A percentile compares a stretch with the other conserved stretches of the same genome.
phyloP scores from a whole-genome alignment of 2,797 vertebrate species.

The Lepus oiostolus region DNA sequence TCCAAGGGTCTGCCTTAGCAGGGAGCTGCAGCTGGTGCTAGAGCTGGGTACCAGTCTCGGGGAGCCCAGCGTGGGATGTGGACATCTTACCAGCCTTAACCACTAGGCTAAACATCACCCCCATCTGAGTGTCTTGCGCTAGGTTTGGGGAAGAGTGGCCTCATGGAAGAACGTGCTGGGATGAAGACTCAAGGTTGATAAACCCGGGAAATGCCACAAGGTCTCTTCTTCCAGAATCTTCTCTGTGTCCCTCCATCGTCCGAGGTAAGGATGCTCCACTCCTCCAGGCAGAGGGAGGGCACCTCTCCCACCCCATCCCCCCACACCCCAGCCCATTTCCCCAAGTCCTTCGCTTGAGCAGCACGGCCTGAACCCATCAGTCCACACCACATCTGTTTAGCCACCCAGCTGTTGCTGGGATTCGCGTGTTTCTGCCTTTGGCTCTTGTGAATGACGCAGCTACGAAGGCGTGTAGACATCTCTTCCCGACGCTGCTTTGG shows the following conservation, averaged over 20 bases:
- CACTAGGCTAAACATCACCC: not conserved
- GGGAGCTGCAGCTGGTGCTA: too few relatives aligned
- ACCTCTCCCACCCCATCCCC: not conserved
- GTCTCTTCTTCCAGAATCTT: not conserved
- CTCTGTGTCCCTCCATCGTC: not conserved
- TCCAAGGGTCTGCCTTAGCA: too few relatives aligned
- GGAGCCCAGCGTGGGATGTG: too few relatives aligned
- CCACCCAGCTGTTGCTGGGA: not conserved
- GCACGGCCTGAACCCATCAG: not conserved
- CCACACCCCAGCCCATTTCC: not conserved
- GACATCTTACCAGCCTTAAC: too few relatives aligned
- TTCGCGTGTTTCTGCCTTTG: not conserved
- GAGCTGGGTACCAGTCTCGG: too few relatives aligned
- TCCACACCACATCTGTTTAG: too few relatives aligned
- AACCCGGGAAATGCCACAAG: not conserved
- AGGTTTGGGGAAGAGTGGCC: not conserved
- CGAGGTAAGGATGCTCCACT: not conserved
- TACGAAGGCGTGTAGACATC: rapidly evolving
- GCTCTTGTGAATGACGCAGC: not conserved
- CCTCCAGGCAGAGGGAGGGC: not conserved
- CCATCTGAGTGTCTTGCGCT: too few relatives aligned
- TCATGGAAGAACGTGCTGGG: rapidly evolving
- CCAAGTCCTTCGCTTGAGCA: not conserved
- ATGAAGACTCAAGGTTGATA: too few relatives aligned
- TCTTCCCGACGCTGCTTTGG: not conserved